A percentile compares a stretch with the other conserved stretches of the same genome.
Evolutionary conservation across 2,113 vertebrate species (phyloP).

Genomic region (Sialia sialis): DNA sequence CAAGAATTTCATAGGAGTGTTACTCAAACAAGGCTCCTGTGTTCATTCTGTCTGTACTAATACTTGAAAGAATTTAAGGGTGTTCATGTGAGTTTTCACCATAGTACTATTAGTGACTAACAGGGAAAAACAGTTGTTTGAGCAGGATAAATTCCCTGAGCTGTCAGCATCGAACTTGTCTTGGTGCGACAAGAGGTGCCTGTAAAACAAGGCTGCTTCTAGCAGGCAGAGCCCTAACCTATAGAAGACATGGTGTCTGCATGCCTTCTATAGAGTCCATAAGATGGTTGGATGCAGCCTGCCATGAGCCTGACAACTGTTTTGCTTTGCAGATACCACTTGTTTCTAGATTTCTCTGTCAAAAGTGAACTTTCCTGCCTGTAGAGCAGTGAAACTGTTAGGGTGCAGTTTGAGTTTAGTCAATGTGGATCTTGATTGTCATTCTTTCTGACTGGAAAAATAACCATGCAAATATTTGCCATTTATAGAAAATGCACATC

Average conservation of each 20-base stretch:
- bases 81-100: not conserved
- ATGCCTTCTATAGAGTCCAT: not conserved
- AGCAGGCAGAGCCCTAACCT: not conserved
- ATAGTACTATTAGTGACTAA: not conserved
- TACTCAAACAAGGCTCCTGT: slow-evolving; percentile 23
- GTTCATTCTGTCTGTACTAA: slow-evolving; percentile 24
- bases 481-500: not conserved
- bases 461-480: not conserved
- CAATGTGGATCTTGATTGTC: not conserved
- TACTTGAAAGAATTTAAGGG: slow-evolving; percentile 13
- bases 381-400: not conserved
- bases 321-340: not conserved
- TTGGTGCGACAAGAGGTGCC: not conserved
- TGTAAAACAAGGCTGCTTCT: not conserved
- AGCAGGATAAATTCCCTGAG: not conserved
- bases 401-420: not conserved
- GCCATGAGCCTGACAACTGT: not conserved
- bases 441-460: not conserved
- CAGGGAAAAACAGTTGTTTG: not conserved
- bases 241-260: not conserved
- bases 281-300: not conserved
- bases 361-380: not conserved
- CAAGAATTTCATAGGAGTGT: not conserved
- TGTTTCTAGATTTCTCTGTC: not conserved
- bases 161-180: not conserved